These are phyloP conservation scores for Falco punctatus DNA, from an alignment of 2,113 vertebrate genomes.

Conservation along the genomic window DNA sequence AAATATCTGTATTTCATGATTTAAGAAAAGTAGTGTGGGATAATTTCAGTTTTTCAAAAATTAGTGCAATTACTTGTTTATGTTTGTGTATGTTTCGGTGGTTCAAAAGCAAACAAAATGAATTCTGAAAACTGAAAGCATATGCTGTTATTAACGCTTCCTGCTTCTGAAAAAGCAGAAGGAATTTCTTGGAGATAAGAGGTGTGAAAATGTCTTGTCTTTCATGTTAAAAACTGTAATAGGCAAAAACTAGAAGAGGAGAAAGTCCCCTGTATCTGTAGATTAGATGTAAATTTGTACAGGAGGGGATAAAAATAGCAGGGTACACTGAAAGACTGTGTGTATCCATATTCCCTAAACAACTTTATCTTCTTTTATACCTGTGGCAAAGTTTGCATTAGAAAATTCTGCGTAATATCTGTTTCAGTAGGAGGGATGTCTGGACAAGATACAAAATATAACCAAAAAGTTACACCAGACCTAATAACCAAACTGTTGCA, in stretches of 20 bases:
- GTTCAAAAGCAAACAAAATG: neutral
- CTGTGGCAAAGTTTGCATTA: neutral
- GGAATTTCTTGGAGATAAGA: neutral
- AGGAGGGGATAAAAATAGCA: neutral
- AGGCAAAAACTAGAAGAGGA: neutral
- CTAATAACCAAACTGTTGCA: neutral
- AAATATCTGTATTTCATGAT: neutral
- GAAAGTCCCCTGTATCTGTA: neutral
- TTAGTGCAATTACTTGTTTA: neutral
- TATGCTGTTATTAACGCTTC: neutral
- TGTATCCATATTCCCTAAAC: neutral
- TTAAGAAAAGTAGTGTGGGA: neutral
- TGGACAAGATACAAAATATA: neutral
- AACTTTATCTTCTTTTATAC: neutral
- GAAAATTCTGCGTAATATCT: neutral
- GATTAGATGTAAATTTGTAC: neutral
- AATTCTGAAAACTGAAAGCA: neutral
- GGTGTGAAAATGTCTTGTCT: neutral
- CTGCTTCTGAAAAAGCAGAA: neutral
- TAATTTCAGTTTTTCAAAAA: neutral
- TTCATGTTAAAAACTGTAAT: neutral
- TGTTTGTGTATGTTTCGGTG: neutral
- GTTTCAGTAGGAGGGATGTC: neutral
- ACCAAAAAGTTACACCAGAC: neutral
- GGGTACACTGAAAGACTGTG: neutral